Percentiles rank a stretch among this genome's conserved stretches.
These are phyloP conservation scores for Esox lucius DNA, from an alignment of 2,797 vertebrate genomes.

Conservation along the genomic window DNA sequence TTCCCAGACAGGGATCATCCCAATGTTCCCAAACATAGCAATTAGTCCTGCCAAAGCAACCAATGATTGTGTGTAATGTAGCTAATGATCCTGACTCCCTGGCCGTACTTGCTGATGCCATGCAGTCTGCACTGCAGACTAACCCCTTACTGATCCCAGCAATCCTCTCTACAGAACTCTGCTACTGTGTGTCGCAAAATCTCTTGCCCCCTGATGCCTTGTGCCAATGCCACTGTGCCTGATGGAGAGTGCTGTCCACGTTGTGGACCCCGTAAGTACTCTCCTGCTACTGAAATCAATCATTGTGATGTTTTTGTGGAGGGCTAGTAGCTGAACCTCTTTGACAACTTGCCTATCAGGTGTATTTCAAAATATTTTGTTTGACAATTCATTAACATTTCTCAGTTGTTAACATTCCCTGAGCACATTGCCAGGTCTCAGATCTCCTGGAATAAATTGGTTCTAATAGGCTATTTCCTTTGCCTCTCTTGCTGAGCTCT, in stretches of 20 bases:
- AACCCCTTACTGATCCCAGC: conserved; percentile 44
- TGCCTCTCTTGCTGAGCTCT: conserved; percentile 5
- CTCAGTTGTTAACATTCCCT: neutral
- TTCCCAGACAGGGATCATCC: conserved; percentile 48
- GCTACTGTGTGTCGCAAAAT: conserved; percentile 94
- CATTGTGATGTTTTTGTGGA: neutral
- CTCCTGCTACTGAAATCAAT: neutral
- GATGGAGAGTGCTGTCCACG: conserved; percentile 98
- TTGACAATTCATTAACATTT: neutral
- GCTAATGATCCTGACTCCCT: conserved; percentile 5
- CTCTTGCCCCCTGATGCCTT: conserved; percentile 94
- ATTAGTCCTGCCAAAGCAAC: conserved; percentile 49
- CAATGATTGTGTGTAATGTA: conserved; percentile 15
- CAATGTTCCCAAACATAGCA: conserved; percentile 47
- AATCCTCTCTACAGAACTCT: conserved; percentile 81
- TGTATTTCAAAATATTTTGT: neutral
- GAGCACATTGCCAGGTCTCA: neutral
- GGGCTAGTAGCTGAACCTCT: neutral
- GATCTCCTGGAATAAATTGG: neutral
- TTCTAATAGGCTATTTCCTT: neutral
- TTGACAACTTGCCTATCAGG: neutral
- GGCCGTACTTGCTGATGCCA: conserved; percentile 8
- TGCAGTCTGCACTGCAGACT: conserved; percentile 30
- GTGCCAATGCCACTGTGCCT: conserved; percentile 91
- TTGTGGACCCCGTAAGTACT: conserved; percentile 85